Conservation (phyloP, 1,140 invertebrate genomes). For the Heliothis virescens region DNA sequence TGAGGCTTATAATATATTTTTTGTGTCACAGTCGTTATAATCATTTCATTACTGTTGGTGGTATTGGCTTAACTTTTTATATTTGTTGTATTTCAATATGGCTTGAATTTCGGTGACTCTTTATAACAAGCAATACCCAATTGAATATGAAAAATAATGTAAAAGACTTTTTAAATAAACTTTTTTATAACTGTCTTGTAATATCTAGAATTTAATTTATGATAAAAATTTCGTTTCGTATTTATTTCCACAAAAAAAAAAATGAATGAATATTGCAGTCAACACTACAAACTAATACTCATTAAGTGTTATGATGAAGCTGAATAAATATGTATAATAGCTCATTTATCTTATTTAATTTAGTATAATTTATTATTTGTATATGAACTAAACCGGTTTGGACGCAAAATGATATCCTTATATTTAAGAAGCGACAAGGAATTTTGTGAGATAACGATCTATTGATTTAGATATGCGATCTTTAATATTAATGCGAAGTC, state of each 20-base stretch:
- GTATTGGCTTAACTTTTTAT: no score
- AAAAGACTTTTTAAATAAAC: no score
- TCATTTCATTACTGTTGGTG: no score
- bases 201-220: no score
- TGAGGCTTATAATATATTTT: not conserved
- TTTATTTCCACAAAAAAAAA: not conserved
- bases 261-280: not conserved
- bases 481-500: constrained; percentile 4
- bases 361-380: constrained; percentile 16
- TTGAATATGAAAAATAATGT: no score
- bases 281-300: constrained; percentile 40
- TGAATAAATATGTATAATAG: constrained; percentile 56
- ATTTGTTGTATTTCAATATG: no score
- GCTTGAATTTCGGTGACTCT: no score
- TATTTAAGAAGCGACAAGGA: constrained; percentile 25
- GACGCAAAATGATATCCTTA: constrained; percentile 14
- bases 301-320: constrained; percentile 66
- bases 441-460: constrained; percentile 40
- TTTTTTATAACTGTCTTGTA: no score
- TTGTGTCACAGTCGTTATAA: no score
- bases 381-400: not conserved
- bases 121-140: no score
- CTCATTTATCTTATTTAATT: constrained; percentile 58
- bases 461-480: constrained; percentile 36
- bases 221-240: no score